Base-by-base conservation (phyloP, 2,888 invertebrate genomes). In the Archaeoteleia sp. region DNA sequence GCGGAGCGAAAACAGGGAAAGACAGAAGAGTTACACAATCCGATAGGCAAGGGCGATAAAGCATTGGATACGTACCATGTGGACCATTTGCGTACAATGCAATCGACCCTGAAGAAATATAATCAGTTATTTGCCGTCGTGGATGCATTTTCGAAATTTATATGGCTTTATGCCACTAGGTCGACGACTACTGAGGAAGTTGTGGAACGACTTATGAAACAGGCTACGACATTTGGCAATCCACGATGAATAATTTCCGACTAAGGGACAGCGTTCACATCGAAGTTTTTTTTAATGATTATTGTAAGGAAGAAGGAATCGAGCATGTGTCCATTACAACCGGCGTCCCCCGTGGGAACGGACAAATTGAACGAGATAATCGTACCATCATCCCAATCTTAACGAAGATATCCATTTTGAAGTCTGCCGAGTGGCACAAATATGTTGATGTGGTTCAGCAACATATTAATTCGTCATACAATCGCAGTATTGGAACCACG, bases 301-400 rank as follows among this genome's bases (percentile, higher is more conserved):
- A n/a, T n/a, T n/a, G n/a, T n/a, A n/a, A n/a, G n/a, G n/a, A n/a
- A n/a, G n/a, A n/a, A n/a, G n/a, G n/a, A n/a, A n/a, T n/a, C n/a
- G n/a, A n/a, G n/a, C n/a, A n/a, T n/a, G n/a, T n/a, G n/a, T n/a
- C n/a, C 1, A 82, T 75, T 14, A 74, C 74, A 4, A 77, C 74
- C 8, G 45, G 83, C 3, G 65, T 83, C 3, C 81, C 85, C 2
- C 55, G 82, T 42, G 78, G 78, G 1, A 84, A 84, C 46, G 82
- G 83, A 0, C 82, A 85, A 48, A 80, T 81, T 0, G 80, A 83
- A 40, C 54, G 80, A 8, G 65, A 82, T 0, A 82, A 6, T 81
- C 85, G 83, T 2, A 66, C 74, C 1, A 70, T 83, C 1, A 78
- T 82, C 25, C 74, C 80, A 0, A 62, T 81, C 13, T 32, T 85